Evolutionary conservation across 2,113 vertebrate genomes (phyloP), one percentile per base, ranked within the genome.

Genomic region (Gambusia holbrooki): DNA sequence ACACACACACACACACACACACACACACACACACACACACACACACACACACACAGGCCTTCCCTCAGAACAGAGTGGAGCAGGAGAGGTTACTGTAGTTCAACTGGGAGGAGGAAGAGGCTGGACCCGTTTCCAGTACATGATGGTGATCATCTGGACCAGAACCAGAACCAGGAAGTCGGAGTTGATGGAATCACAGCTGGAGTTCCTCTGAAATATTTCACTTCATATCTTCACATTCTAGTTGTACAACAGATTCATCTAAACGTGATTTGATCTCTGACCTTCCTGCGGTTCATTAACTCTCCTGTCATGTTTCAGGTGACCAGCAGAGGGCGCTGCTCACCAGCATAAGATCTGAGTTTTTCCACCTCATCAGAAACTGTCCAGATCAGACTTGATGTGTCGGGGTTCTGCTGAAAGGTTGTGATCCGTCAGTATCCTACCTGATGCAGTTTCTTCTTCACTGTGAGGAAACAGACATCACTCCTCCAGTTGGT

Each of bases 51-150:
- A 68, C 70, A 80, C 78, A 87, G 63, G 69, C 65, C 69, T 80
- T 33, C 63, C 61, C 82, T 64, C 71, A 11, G 40, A 78, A 84
- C 65, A 62, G 51, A 62, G 66, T 35, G 54, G 40, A 77, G 76
- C 30, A 65, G 30, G 60, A 8, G 70, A 76, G 86, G 88, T 90
- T 90, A 88, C 78, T 88, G 0, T 9, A 80, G 86, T 90, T 85
- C 86, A 88, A n/a, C 66, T n/a, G 51, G 40, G 72, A 75, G 28
- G 45, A 48, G 69, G 70, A n/a, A 58, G 63, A 61, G 11, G 81
- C 51, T 62, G 67, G 60, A 68, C 72, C 66, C 71, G 45, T 75
- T 84, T 82, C 76, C 78, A 80, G 76, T 74, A 78, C 71, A 76
- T 17, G 61, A 76, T 71, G 78, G 63, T 40, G 76, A 77, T 70